Conservation (phyloP, 1,140 invertebrate species). For the Grapholita molesta region DNA sequence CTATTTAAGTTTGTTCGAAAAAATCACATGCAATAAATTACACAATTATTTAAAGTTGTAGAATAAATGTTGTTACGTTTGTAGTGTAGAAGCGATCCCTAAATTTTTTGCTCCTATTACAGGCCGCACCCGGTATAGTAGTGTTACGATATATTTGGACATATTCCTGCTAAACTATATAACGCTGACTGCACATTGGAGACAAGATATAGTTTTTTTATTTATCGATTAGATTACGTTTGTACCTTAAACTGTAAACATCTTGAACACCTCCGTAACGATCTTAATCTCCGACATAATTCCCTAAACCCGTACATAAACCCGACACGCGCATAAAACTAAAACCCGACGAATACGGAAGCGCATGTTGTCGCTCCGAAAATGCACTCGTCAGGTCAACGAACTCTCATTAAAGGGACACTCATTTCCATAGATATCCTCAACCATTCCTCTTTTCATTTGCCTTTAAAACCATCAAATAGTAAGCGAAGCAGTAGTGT, state of each 20-base stretch:
- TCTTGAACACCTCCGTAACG: neutral
- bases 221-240: neutral
- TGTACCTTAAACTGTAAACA: neutral
- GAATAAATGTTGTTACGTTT: too few relatives aligned
- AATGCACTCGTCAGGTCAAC: slow-evolving; percentile 63
- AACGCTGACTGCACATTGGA: too few relatives aligned
- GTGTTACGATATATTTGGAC: too few relatives aligned
- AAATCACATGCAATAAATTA: too few relatives aligned
- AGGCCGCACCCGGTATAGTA: too few relatives aligned
- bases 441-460: slow-evolving; percentile 36
- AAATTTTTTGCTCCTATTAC: too few relatives aligned
- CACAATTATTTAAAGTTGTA: too few relatives aligned
- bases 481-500: slow-evolving; percentile 28
- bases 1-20: too few relatives aligned
- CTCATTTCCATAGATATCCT: slow-evolving; percentile 42
- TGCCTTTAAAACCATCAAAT: neutral
- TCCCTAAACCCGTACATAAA: slow-evolving; percentile 5
- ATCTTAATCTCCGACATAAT: neutral
- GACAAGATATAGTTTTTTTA: too few relatives aligned
- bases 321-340: slow-evolving; percentile 14
- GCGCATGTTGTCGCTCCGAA: slow-evolving; percentile 46
- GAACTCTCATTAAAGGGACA: slow-evolving; percentile 69
- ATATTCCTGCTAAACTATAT: too few relatives aligned
- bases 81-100: too few relatives aligned
- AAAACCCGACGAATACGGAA: slow-evolving; percentile 54